Conservation (phyloP, 2,888 invertebrate species). For the Heteromurus nitidus region DNA sequence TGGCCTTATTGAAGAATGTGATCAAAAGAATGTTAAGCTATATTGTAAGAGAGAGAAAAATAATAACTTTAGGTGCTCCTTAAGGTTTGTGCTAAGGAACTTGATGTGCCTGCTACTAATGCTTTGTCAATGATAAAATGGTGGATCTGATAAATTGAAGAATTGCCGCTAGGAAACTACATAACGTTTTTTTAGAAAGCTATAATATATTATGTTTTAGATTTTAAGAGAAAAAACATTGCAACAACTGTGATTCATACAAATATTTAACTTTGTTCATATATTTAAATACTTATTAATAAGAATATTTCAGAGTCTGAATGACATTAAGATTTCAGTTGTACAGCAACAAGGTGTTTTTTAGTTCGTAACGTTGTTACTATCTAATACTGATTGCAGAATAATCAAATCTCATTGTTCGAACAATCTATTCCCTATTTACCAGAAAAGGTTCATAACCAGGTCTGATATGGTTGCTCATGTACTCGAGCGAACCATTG, state of each 20-base stretch:
- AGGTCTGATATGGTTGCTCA: too few species aligned
- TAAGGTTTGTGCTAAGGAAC: background rate
- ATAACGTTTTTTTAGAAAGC: background rate
- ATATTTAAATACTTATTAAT: background rate
- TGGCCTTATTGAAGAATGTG: background rate
- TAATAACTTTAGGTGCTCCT: background rate
- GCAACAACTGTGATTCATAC: constrained; percentile 8
- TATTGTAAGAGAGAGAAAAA: background rate
- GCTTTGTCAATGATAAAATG: background rate
- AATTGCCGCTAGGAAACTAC: background rate
- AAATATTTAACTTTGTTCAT: constrained; percentile 1
- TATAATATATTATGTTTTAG: background rate
- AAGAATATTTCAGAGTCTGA: background rate
- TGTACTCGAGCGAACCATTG: constrained; percentile 5
- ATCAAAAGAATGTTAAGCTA: background rate
- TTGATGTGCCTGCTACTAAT: background rate
- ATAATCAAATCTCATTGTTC: too few species aligned
- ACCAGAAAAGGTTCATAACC: too few species aligned
- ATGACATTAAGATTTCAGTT: background rate
- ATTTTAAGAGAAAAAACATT: background rate
- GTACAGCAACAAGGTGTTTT: too few species aligned
- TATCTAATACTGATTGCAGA: too few species aligned
- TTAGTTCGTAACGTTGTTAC: too few species aligned
- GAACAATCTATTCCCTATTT: too few species aligned
- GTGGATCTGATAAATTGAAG: background rate